Conservation (phyloP, 2,888 invertebrate species). For the Muschampia plurimacula region DNA sequence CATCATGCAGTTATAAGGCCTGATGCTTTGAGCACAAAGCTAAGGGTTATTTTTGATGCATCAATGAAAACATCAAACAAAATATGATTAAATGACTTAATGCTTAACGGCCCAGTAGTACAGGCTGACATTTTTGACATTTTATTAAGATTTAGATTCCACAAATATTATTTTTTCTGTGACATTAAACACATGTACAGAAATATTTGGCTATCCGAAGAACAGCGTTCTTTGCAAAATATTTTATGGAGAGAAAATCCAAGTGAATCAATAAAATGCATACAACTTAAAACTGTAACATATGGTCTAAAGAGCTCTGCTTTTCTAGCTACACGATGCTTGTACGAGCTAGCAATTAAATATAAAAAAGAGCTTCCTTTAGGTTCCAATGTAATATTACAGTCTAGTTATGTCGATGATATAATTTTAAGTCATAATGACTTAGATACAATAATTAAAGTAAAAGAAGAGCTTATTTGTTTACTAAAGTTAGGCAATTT, state of each 20-base stretch:
- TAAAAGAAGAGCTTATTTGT: background rate
- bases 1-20: conserved; percentile 14
- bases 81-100: conserved; percentile 34
- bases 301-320: conserved; percentile 38
- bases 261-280: conserved; percentile 10
- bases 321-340: conserved; percentile 34
- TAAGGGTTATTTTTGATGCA: conserved; percentile 18
- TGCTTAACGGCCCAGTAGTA: conserved; percentile 37
- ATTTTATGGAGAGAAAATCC: conserved; percentile 31
- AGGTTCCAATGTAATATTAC: conserved; percentile 7
- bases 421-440: conserved; percentile 1
- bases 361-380: conserved; percentile 3
- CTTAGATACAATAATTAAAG: background rate
- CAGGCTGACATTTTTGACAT: conserved; percentile 30
- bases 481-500: conserved; percentile 6
- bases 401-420: conserved; percentile 13
- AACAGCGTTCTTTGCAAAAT: conserved; percentile 23
- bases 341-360: conserved; percentile 5
- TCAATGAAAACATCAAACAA: conserved; percentile 10
- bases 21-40: conserved; percentile 1
- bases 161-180: conserved; percentile 20
- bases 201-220: conserved; percentile 3
- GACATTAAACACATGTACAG: conserved; percentile 37
- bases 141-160: conserved; percentile 22
- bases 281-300: conserved; percentile 37